Evolutionary conservation across 2,797 vertebrate genomes (phyloP), one percentile per base, ranked within the genome.

Genomic region (Helostoma temminkii): DNA sequence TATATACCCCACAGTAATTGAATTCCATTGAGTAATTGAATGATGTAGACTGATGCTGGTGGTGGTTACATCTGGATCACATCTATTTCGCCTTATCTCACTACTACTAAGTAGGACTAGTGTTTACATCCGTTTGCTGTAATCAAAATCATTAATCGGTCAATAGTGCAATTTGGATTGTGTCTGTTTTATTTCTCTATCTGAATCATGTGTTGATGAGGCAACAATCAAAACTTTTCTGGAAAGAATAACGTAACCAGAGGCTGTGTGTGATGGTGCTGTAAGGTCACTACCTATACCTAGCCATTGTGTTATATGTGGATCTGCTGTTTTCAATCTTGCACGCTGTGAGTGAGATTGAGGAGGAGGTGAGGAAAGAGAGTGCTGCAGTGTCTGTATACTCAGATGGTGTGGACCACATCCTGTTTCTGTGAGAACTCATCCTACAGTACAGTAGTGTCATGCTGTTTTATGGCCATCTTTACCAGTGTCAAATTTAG

Each of bases 261-360:
- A 43, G 47, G 57, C 54, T 41, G 59, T 73, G 63, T 41, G 3
- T 37, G 67, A 70, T 61, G 55, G 22, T 2, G 16, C 18, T 15
- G 19, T 57, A 32, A 74, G 64, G 82, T 81, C 70, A 66, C 52
- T 41, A 59, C 50, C 37, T 32, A 34, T 45, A 63, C 58, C 46
- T 14, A 46, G 55, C 41, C 25, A 9, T 43, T 66, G 66, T 61
- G 58, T 71, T 78, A 37, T 58, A 49, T 47, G 63, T 12, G 11
- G 22, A 54, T 69, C 21, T 8, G 42, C 53, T 72, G 55, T 76
- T 75, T 81, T 79, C 53, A 30, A 25, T 71, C 76, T 67, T 2
- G 9, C 87, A 71, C 55, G 74, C 86, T 84, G 83, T 46, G 85
- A 80, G 30, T 49, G 70, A 78, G 80, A 76, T 81, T 76, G 71